Evolutionary conservation across 2,113 vertebrate genomes (phyloP), one percentile per base, ranked within the genome.

Genomic region (Callorhinus ursinus): DNA sequence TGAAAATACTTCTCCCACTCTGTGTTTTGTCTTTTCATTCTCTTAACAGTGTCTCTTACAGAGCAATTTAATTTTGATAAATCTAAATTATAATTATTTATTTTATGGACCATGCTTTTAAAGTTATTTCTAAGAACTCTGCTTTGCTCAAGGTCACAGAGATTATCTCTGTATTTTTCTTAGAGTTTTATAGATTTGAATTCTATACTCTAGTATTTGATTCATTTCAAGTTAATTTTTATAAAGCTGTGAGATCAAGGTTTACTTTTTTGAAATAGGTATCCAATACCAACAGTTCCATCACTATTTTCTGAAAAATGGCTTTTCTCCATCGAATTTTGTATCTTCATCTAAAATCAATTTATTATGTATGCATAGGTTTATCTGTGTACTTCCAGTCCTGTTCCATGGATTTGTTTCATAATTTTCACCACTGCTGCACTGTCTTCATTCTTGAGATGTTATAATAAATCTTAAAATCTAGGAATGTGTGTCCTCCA

Each of bases 211-310:
- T 39, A 65, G 28, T 55, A 63, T 83, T 51, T 90, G 28, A 76
- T 28, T 24, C 22, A 76, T 83, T 76, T 94, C 81, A 83, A 69
- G 19, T 22, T 57, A 86, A 77, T n/a, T 96, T 94, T 86, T 93
- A 3, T 76, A 74, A 59, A 93, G 3, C 0, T 39, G 2, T 55
- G 14, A 72, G 11, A 13, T n/a, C 12, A 63, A 59, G 39, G n/a
- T 69, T 95, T 59, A 74, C 39, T 53, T 69, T 76, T 79, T 72
- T 74, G 10, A 83, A 42, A 28, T 24, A 4, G 7, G 12, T 55
- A 3, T 69, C 53, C 57, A 82, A 88, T 31, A 76, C 42, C 28
- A 51, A 76, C 4, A 46, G 57, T 87, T 91, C 4, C 10, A 93
- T 19, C 14, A 59, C 4, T 77, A 11, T 22, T 85, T 57, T 72